These are phyloP conservation scores for Vulpes ferrilata DNA, from an alignment of 2,113 vertebrate species.

Conservation along the genomic window DNA sequence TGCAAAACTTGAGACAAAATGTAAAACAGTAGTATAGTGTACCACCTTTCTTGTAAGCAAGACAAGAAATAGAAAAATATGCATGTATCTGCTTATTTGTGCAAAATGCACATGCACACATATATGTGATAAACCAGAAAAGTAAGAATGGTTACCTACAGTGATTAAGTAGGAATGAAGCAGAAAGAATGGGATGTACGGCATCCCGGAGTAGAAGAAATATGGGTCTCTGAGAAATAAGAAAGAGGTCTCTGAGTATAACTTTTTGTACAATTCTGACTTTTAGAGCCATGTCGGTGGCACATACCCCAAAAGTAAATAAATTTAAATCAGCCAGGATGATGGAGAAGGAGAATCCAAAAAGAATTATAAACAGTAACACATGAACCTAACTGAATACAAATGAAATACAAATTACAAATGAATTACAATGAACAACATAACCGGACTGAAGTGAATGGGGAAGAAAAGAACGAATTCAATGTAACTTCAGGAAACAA, in stretches of 20 bases:
- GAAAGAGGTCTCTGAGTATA: neutral
- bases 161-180: neutral
- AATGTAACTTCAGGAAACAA: neutral
- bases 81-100: neutral
- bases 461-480: neutral
- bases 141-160: neutral
- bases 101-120: neutral
- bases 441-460: neutral
- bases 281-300: neutral
- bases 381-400: neutral
- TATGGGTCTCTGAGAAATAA: too few relatives aligned
- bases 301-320: neutral
- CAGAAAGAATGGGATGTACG: neutral
- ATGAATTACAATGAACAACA: neutral
- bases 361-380: neutral
- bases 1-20: neutral
- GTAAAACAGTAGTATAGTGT: neutral
- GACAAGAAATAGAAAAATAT: neutral
- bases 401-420: neutral
- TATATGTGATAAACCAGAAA: neutral
- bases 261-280: neutral
- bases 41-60: neutral
- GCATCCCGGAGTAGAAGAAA: too few relatives aligned
- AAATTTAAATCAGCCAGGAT: neutral
- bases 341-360: neutral